These are phyloP conservation scores for Neoaliturus tenellus DNA, from an alignment of 2,888 invertebrate species.

Conservation along the genomic window DNA sequence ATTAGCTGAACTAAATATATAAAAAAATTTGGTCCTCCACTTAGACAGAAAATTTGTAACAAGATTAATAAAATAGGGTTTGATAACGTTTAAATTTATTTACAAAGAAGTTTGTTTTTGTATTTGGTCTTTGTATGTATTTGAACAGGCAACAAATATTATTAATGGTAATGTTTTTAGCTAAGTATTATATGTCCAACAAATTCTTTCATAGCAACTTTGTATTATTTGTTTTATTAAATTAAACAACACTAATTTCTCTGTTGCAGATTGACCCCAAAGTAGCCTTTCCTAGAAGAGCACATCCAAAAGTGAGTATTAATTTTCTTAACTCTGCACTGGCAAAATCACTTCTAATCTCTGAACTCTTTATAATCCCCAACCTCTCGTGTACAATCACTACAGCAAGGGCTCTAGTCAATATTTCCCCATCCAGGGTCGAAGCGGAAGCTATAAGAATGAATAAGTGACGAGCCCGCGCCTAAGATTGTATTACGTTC, in stretches of 20 bases:
- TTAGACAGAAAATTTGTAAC: too few species aligned
- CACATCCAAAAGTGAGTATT: conserved; percentile 96
- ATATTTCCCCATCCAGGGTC: conserved; percentile 11
- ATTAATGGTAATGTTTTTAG: too few species aligned
- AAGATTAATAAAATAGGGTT: too few species aligned
- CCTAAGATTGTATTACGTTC: conserved; percentile 7
- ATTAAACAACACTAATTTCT: not conserved
- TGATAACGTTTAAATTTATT: too few species aligned
- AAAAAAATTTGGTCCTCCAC: too few species aligned
- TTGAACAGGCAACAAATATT: too few species aligned
- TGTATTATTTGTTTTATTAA: too few species aligned
- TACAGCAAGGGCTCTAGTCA: not conserved
- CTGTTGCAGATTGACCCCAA: conserved; percentile 98
- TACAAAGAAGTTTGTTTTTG: too few species aligned
- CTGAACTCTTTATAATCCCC: not conserved
- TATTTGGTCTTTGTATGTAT: too few species aligned
- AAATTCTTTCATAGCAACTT: too few species aligned
- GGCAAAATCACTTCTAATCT: not conserved
- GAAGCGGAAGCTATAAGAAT: conserved; percentile 36
- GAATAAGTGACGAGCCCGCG: conserved; percentile 35
- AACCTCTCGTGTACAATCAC: not conserved
- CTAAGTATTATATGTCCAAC: too few species aligned
- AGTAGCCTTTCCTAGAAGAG: conserved; percentile 99
- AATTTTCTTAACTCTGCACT: not conserved
- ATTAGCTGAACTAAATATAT: too few species aligned